phyloP scores from a whole-genome alignment of 1,140 invertebrate genomes.

The Drosophila ogumai region DNA sequence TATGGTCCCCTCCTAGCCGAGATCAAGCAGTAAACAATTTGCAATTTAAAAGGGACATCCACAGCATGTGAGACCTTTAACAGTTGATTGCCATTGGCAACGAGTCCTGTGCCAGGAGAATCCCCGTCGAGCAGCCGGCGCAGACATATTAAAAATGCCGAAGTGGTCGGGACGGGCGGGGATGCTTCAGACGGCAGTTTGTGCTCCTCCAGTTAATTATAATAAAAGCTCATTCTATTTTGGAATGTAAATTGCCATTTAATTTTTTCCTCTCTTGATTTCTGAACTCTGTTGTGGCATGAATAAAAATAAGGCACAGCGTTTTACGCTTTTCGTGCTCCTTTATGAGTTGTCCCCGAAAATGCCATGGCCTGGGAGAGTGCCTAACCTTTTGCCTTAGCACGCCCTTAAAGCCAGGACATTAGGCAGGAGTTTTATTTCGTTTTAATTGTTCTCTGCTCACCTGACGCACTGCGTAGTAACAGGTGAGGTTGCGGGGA shows the following conservation, averaged over 20 bases:
- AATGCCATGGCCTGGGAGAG: constrained; percentile 25
- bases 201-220: constrained; percentile 68
- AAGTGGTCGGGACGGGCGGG: neutral
- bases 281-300: constrained; percentile 65
- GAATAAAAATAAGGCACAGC: constrained; percentile 29
- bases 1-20: neutral
- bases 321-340: constrained; percentile 35
- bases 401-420: constrained; percentile 23
- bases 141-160: constrained; percentile 54
- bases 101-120: constrained; percentile 8
- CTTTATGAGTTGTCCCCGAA: constrained; percentile 55
- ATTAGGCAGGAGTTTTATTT: constrained; percentile 48
- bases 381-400: constrained; percentile 37
- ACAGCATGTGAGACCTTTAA: constrained; percentile 26
- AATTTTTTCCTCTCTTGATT: constrained; percentile 61
- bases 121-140: constrained; percentile 5
- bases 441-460: constrained; percentile 50
- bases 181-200: constrained; percentile 15
- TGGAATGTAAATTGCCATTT: constrained; percentile 79
- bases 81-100: constrained; percentile 49
- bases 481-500: constrained; percentile 94
- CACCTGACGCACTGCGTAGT: constrained; percentile 91
- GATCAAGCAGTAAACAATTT: constrained; percentile 28
- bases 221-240: constrained; percentile 73
- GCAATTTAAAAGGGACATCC: constrained; percentile 32